A percentile compares a stretch with the other conserved stretches of the same genome.
These are phyloP conservation scores for Amblyopsis hoosieri DNA, from an alignment of 2,797 vertebrate genomes.

Conservation along the genomic window DNA sequence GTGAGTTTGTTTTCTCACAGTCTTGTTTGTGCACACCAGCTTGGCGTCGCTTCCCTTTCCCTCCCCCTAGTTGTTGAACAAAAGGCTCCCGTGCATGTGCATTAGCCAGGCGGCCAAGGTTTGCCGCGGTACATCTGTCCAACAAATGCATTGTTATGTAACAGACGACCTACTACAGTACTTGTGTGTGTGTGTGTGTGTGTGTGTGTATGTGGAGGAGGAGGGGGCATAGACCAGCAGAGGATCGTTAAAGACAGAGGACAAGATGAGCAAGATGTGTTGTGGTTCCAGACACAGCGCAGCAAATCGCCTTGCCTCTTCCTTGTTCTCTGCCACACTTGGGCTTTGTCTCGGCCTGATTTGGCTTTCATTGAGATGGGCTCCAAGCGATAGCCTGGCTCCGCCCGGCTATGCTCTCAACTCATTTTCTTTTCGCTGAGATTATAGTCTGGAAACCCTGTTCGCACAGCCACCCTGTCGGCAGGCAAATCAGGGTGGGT, in stretches of 20 bases:
- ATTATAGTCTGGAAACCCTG: too few relatives aligned
- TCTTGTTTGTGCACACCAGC: constrained; percentile 25
- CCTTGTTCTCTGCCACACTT: constrained; percentile 37
- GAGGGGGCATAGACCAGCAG: too few relatives aligned
- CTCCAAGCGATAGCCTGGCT: constrained; percentile 26
- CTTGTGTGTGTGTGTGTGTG: too few relatives aligned
- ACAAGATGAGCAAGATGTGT: constrained; percentile 42
- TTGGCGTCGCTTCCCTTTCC: constrained; percentile 32
- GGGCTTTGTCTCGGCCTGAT: constrained; percentile 59
- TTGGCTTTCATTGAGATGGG: constrained; percentile 46
- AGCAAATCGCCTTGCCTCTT: constrained; percentile 59
- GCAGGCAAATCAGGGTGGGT: too few relatives aligned
- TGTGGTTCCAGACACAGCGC: constrained; percentile 55
- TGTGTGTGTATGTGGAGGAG: background rate
- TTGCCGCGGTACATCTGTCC: constrained; percentile 25
- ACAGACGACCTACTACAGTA: constrained; percentile 40
- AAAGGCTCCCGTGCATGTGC: constrained; percentile 37
- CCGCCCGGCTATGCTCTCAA: too few relatives aligned
- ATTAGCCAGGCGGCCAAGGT: constrained; percentile 15
- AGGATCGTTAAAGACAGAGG: constrained; percentile 21
- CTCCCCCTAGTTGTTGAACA: constrained; percentile 13
- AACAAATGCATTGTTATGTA: constrained; percentile 60
- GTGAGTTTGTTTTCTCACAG: constrained; percentile 52
- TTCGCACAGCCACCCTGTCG: too few relatives aligned
- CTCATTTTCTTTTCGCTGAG: too few relatives aligned